phyloP scores from a whole-genome alignment of 2,888 invertebrate genomes.

The Alloplasta piceator region DNA sequence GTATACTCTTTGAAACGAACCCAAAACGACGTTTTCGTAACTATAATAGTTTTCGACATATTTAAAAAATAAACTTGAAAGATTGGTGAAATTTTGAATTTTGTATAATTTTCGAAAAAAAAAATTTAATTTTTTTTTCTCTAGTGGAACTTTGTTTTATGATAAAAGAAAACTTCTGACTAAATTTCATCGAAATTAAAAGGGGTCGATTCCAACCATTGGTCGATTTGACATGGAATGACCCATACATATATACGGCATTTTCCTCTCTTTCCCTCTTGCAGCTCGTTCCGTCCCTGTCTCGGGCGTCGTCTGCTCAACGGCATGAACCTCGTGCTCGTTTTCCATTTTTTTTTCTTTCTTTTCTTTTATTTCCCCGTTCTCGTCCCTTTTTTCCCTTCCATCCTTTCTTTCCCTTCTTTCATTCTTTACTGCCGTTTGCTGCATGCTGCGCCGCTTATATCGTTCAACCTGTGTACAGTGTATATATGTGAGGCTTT shows the following conservation, averaged over 20 bases:
- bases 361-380: no score
- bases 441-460: slow-evolving; percentile 2
- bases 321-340: slow-evolving; percentile 40
- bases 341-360: slow-evolving; percentile 14
- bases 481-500: slow-evolving; percentile 1
- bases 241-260: not conserved
- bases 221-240: no score
- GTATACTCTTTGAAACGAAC: no score
- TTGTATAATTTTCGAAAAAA: no score
- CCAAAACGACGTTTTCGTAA: no score
- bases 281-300: slow-evolving; percentile 35
- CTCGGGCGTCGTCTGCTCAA: slow-evolving; percentile 51
- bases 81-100: no score
- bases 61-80: no score
- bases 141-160: no score
- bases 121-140: no score
- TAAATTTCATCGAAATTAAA: not conserved
- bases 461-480: slow-evolving; percentile 7
- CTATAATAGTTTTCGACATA: no score
- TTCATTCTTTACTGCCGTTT: slow-evolving; percentile 18
- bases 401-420: not conserved
- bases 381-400: slow-evolving; percentile 19
- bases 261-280: slow-evolving; percentile 28
- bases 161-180: no score
- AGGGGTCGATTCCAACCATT: no score